Evolutionary conservation across 2,888 invertebrate genomes (phyloP), one percentile per base, ranked within the genome.

Genomic region (Pristionchus arcanus): DNA sequence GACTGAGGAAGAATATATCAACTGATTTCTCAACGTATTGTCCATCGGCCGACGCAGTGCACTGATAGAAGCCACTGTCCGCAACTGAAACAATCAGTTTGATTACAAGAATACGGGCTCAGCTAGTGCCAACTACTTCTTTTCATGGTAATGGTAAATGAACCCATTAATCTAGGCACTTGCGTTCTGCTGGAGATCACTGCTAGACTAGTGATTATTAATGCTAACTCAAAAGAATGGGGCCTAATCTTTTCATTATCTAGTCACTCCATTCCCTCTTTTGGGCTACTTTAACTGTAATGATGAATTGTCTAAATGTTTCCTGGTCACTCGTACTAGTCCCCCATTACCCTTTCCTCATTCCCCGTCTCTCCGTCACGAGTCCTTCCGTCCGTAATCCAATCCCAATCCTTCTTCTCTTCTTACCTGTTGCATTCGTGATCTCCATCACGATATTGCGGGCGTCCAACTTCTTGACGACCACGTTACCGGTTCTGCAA

Each of bases 61-160:
- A 92, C n/a, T 84, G 87, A 90, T 92, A 92, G 90, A 92, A 91
- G 83, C 92, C 92, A 68, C 92, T 92, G 90, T 92, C 91, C 15
- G 91, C 90, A 0, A 91, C 86, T 42, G 85, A 87, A 71, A 84
- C 42, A 3, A 42, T 42, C 42, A 42, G 9, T 5, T 42, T 3
- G 42, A 42, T 11, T 49, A 49, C 3, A 49, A 49, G 42, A 49
- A 9, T 7, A 49, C 59, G n/a, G n/a, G n/a, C n/a, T n/a, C n/a
- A n/a, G n/a, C n/a, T n/a, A n/a, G n/a, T n/a, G n/a, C n/a, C n/a
- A n/a, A n/a, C n/a, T n/a, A n/a, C n/a, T n/a, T n/a, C n/a, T n/a
- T n/a, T n/a, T n/a, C n/a, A n/a, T n/a, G n/a, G n/a, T n/a, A n/a
- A n/a, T n/a, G n/a, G n/a, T n/a, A n/a, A n/a, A n/a, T n/a, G n/a